These are phyloP conservation scores for Melanophora roralis DNA, from an alignment of 2,888 invertebrate species.

Conservation along the genomic window DNA sequence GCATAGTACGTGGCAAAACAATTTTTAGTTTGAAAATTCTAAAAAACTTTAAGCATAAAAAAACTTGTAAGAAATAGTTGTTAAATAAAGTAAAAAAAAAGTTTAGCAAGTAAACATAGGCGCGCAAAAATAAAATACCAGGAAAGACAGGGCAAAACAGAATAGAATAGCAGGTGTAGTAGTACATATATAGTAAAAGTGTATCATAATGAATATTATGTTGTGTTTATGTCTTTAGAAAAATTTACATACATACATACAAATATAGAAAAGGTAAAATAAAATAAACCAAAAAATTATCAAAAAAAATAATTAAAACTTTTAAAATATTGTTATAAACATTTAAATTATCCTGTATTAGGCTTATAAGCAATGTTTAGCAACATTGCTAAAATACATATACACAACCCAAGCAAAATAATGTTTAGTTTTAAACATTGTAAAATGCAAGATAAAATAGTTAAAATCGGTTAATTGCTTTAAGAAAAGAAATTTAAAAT, in stretches of 20 bases:
- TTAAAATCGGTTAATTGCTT: slow-evolving; percentile 50
- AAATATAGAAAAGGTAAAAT: slow-evolving; percentile 36
- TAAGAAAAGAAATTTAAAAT: slow-evolving; percentile 57
- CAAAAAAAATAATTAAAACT: slow-evolving; percentile 17
- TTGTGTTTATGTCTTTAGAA: slow-evolving; percentile 55
- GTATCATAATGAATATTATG: slow-evolving; percentile 49
- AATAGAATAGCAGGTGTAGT: not conserved
- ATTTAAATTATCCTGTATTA: slow-evolving; percentile 7
- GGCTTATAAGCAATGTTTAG: slow-evolving; percentile 43
- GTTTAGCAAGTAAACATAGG: slow-evolving; percentile 34
- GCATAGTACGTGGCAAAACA: slow-evolving; percentile 71
- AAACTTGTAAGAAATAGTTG: slow-evolving; percentile 13
- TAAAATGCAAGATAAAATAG: no score
- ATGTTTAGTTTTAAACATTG: slow-evolving; percentile 39
- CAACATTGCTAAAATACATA: slow-evolving; percentile 33
- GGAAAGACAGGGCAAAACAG: slow-evolving; percentile 13
- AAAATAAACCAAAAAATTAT: slow-evolving; percentile 41
- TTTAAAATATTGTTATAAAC: slow-evolving; percentile 38
- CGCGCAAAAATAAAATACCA: slow-evolving; percentile 60
- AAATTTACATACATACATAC: slow-evolving; percentile 43
- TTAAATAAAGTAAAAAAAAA: slow-evolving; percentile 12
- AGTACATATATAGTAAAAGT: no score
- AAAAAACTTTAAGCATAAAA: slow-evolving; percentile 1
- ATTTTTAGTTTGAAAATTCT: slow-evolving; percentile 60
- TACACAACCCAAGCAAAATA: slow-evolving; percentile 1